phyloP scores from a whole-genome alignment of 2,113 vertebrate genomes.

The Mugil cephalus region DNA sequence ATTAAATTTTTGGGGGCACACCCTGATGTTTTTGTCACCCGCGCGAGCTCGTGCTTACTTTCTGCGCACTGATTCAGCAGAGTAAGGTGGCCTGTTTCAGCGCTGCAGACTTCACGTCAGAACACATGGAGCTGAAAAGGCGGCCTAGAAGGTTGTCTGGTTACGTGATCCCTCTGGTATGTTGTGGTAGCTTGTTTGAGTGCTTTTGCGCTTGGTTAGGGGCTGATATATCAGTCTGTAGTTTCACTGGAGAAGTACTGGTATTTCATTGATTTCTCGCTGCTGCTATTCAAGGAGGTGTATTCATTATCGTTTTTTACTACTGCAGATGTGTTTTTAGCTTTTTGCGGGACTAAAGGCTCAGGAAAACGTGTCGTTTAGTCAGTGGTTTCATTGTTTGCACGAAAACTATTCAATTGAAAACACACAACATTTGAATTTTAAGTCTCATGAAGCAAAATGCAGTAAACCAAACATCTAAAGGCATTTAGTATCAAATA shows the following conservation, averaged over 20 bases:
- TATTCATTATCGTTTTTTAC: neutral
- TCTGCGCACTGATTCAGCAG: slow-evolving; percentile 64
- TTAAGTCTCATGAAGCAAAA: too few relatives aligned
- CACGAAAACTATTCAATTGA: too few relatives aligned
- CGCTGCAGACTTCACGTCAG: slow-evolving; percentile 20
- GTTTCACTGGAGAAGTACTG: slow-evolving; percentile 1
- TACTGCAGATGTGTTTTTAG: neutral
- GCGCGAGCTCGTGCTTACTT: slow-evolving; percentile 46
- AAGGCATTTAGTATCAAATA: too few relatives aligned
- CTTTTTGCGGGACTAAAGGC: neutral
- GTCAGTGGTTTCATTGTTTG: neutral
- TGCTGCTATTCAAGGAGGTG: neutral
- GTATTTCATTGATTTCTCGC: neutral
- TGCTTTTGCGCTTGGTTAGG: slow-evolving; percentile 20
- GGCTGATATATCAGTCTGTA: slow-evolving; percentile 25
- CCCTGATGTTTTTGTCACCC: slow-evolving; percentile 42
- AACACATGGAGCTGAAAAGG: slow-evolving; percentile 45
- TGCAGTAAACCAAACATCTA: too few relatives aligned
- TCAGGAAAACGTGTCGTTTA: neutral
- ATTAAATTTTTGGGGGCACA: neutral
- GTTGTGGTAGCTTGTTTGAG: slow-evolving; percentile 61
- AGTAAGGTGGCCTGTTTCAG: slow-evolving; percentile 24
- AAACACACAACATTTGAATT: too few relatives aligned
- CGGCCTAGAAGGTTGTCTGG: slow-evolving; percentile 51
- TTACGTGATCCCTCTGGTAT: slow-evolving; percentile 65